Evolutionary conservation across 1,140 invertebrate genomes (phyloP).

Genomic region (Caerostris darwini): DNA sequence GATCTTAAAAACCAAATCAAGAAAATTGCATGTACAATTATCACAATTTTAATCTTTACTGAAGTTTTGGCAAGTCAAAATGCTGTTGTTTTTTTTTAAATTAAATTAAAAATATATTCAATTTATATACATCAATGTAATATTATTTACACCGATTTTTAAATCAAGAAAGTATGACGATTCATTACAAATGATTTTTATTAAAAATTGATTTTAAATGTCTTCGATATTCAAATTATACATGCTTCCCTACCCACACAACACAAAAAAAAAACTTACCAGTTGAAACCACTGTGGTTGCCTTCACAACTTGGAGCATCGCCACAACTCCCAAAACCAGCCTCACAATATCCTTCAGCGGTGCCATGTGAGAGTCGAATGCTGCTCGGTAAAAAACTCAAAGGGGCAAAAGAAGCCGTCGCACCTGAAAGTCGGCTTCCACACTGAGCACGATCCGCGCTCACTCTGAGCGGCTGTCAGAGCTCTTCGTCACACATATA

Average conservation of each 20-base stretch:
- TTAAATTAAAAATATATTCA: too few relatives aligned
- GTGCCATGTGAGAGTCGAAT: conserved; percentile 23
- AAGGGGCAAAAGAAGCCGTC: neutral
- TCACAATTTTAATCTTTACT: too few relatives aligned
- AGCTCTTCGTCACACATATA: neutral
- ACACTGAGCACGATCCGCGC: conserved; percentile 4
- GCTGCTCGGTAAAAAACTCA: neutral
- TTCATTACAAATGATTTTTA: neutral
- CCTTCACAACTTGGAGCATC: neutral
- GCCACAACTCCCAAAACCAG: neutral
- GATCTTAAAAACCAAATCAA: too few relatives aligned
- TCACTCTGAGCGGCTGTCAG: neutral
- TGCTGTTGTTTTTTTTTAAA: too few relatives aligned
- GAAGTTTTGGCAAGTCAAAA: too few relatives aligned
- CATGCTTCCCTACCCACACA: too few relatives aligned
- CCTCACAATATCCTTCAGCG: conserved; percentile 16
- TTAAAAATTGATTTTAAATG: neutral
- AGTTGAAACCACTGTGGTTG: neutral
- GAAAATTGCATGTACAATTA: too few relatives aligned
- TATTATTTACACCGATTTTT: too few relatives aligned
- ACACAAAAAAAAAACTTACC: neutral
- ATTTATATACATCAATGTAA: too few relatives aligned
- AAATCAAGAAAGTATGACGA: too few relatives aligned
- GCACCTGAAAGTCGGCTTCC: conserved; percentile 23
- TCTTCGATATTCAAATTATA: neutral